Conservation (phyloP, 2,888 invertebrate species). For the Megalurothrips usitatus region DNA sequence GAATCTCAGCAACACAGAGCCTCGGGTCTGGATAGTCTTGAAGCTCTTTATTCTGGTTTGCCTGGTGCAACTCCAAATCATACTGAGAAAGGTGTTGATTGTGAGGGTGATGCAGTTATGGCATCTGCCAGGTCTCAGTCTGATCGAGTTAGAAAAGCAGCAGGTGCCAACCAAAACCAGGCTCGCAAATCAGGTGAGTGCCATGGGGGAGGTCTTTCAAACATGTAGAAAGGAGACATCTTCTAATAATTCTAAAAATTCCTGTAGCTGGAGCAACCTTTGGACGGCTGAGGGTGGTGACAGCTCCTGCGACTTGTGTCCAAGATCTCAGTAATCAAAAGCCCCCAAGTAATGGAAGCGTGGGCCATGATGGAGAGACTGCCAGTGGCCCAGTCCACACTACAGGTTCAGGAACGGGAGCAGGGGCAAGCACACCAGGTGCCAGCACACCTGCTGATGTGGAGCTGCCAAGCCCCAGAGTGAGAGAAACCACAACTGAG, state of each 20-base stretch:
- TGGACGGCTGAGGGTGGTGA: constrained; percentile 67
- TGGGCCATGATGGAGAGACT: constrained; percentile 30
- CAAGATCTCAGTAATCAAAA: constrained; percentile 46
- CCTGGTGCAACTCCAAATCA: constrained; percentile 36
- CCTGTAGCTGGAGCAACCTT: constrained; percentile 57
- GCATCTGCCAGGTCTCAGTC: constrained; percentile 51
- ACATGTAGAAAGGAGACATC: neutral
- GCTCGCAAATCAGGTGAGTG: constrained; percentile 38
- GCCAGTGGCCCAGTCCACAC: constrained; percentile 30
- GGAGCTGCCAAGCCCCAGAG: constrained; percentile 43
- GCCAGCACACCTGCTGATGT: constrained; percentile 38
- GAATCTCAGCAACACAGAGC: constrained; percentile 44
- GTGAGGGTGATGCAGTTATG: constrained; percentile 59
- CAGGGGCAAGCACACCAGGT: constrained; percentile 23
- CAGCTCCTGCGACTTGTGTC: constrained; percentile 59
- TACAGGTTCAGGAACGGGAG: constrained; percentile 17
- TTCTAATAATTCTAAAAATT: neutral
- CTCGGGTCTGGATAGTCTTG: constrained; percentile 34
- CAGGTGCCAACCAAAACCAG: constrained; percentile 39
- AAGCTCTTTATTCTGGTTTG: constrained; percentile 18
- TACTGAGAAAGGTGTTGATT: constrained; percentile 50
- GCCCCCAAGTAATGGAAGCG: constrained; percentile 11
- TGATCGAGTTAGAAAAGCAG: constrained; percentile 45
- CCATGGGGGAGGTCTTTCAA: neutral
- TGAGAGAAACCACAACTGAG: constrained; percentile 39